phyloP scores from a whole-genome alignment of 2,888 invertebrate species.

The Lordiphosa fenestrarum region DNA sequence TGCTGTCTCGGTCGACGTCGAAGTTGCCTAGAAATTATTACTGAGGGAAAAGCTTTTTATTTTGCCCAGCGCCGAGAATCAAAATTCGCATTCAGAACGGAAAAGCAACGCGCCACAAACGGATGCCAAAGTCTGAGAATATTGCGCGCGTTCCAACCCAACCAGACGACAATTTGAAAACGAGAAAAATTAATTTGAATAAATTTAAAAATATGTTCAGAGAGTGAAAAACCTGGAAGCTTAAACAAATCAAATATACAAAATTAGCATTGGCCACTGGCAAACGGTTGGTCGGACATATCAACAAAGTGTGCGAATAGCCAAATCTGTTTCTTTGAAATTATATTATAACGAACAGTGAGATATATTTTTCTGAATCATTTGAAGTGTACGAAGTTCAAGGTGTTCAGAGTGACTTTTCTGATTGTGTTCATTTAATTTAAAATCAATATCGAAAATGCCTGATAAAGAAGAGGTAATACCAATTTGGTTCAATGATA shows the following conservation, averaged over 20 bases:
- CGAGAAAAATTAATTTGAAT: neutral
- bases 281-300: neutral
- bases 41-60: conserved; percentile 64
- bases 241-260: conserved; percentile 3
- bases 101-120: conserved; percentile 62
- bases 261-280: too few species aligned
- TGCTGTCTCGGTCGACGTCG: conserved; percentile 13
- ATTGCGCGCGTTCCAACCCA: conserved; percentile 26
- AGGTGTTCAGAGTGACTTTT: conserved; percentile 21
- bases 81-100: conserved; percentile 61
- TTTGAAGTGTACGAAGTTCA: conserved; percentile 17
- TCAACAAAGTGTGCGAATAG: too few species aligned
- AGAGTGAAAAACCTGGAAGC: conserved; percentile 16
- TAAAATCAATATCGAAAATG: conserved; percentile 31
- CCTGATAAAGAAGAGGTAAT: conserved; percentile 60
- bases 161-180: conserved; percentile 1
- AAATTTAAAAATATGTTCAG: conserved; percentile 2
- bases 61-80: conserved; percentile 31
- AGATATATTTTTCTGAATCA: conserved; percentile 6
- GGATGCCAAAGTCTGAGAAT: conserved; percentile 42
- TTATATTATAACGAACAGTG: neutral
- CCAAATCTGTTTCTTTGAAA: neutral
- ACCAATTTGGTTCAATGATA: neutral
- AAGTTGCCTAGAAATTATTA: conserved; percentile 29
- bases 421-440: conserved; percentile 41